Percentiles rank a stretch among this genome's conserved stretches.
Evolutionary conservation across 35 echinoderm and acorn worm genomes (phyloP).

Genomic region (Ophioderma brevispina): DNA sequence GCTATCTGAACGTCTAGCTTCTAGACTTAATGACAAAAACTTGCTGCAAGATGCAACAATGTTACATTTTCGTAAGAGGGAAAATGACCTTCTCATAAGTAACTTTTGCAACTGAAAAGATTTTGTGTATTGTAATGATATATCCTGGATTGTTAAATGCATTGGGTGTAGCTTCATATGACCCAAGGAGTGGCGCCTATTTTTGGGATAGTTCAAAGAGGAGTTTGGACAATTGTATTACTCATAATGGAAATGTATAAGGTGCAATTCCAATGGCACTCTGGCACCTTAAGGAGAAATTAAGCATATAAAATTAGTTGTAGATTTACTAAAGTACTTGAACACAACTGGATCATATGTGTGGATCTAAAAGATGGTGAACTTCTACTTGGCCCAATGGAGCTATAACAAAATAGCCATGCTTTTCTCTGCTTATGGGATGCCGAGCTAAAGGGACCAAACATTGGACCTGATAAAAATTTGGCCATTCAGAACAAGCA

Average conservation of each 20-base stretch:
- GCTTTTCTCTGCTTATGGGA: constrained; percentile 20
- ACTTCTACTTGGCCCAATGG: not conserved
- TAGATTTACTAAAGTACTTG: not conserved
- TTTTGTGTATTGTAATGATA: too few species aligned
- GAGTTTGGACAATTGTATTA: not conserved
- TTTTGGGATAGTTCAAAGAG: not conserved
- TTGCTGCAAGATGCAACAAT: too few species aligned
- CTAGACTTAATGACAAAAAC: not conserved
- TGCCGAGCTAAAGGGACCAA: not conserved
- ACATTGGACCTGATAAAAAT: constrained; percentile 3
- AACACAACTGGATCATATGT: constrained; percentile 22
- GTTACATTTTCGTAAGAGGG: too few species aligned
- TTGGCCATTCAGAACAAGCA: not conserved
- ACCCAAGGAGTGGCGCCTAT: constrained; percentile 14
- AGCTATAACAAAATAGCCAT: not conserved
- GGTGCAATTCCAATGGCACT: not conserved
- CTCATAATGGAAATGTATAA: not conserved
- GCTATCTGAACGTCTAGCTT: not conserved
- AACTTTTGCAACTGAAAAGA: too few species aligned
- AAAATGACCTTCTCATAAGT: too few species aligned
- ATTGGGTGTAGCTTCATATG: too few species aligned
- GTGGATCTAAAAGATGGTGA: constrained; percentile 27
- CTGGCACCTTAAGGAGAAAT: not conserved
- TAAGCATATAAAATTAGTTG: not conserved
- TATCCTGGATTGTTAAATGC: too few species aligned